These are phyloP conservation scores for Protophormia terraenovae DNA, from an alignment of 2,888 invertebrate species.

Conservation along the genomic window DNA sequence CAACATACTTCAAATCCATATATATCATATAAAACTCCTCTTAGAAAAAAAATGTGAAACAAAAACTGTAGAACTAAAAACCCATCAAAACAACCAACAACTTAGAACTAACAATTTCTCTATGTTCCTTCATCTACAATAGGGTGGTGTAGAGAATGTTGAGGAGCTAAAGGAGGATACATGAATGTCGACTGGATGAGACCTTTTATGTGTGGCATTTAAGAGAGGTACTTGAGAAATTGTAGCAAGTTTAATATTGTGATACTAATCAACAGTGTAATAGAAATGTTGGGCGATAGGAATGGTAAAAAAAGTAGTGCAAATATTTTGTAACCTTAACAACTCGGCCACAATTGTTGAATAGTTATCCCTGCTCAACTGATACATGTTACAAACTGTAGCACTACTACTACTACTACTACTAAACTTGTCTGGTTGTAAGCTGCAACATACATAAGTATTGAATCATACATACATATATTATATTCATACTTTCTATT, in stretches of 20 bases:
- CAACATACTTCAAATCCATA: background rate
- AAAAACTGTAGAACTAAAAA: background rate
- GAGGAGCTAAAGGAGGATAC: background rate
- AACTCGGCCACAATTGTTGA: conserved; percentile 40
- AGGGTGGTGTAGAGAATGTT: background rate
- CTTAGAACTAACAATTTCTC: background rate
- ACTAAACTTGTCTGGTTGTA: background rate
- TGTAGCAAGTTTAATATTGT: conserved; percentile 50
- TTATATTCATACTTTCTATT: background rate
- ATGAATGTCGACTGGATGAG: conserved; percentile 7
- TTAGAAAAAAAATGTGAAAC: background rate
- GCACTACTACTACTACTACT: too few species aligned
- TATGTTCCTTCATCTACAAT: background rate
- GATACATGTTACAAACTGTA: background rate
- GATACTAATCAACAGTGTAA: conserved; percentile 17
- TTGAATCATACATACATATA: background rate
- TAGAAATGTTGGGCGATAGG: background rate
- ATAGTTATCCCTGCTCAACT: background rate
- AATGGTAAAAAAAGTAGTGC: background rate
- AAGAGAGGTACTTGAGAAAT: conserved; percentile 45
- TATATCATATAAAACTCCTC: background rate
- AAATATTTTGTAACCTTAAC: background rate
- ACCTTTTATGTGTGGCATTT: conserved; percentile 38
- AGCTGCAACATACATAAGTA: background rate
- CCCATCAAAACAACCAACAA: conserved; percentile 20